These are phyloP conservation scores for Formicarius rufipectus DNA, from an alignment of 2,113 vertebrate species.

Conservation along the genomic window DNA sequence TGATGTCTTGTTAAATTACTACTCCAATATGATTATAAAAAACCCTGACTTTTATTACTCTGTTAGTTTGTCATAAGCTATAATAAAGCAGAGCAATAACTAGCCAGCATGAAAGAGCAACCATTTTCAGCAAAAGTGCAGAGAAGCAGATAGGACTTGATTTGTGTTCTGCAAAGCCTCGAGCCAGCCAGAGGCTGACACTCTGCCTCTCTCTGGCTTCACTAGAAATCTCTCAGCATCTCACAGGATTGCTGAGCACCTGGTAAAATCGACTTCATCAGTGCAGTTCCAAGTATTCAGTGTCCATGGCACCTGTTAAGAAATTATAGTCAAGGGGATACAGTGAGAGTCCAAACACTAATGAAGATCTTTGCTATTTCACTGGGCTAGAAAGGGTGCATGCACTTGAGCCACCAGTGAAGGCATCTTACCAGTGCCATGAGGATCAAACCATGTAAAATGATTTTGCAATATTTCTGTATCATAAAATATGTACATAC, in stretches of 20 bases:
- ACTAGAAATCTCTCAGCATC: background rate
- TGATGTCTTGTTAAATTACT: background rate
- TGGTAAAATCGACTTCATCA: background rate
- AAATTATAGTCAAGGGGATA: background rate
- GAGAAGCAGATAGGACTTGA: constrained; percentile 5
- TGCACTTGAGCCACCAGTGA: background rate
- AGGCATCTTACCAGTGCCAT: background rate
- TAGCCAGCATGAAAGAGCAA: background rate
- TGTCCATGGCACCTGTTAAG: background rate
- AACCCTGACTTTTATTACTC: background rate
- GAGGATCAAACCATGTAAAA: background rate
- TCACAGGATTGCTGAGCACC: background rate
- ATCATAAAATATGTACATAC: background rate
- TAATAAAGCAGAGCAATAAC: constrained; percentile 4
- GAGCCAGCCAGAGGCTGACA: background rate
- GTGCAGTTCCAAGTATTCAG: background rate
- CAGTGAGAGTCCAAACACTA: background rate
- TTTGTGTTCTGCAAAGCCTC: constrained; percentile 15
- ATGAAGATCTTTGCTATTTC: background rate
- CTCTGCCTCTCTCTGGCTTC: background rate
- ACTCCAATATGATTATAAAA: background rate
- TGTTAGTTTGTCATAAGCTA: constrained; percentile 1
- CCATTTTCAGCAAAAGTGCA: background rate
- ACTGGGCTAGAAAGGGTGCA: background rate
- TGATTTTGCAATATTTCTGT: background rate